Percentiles rank a stretch among this genome's conserved stretches.
Conservation (phyloP, 2,888 invertebrate species). For the Norana najaformis region DNA sequence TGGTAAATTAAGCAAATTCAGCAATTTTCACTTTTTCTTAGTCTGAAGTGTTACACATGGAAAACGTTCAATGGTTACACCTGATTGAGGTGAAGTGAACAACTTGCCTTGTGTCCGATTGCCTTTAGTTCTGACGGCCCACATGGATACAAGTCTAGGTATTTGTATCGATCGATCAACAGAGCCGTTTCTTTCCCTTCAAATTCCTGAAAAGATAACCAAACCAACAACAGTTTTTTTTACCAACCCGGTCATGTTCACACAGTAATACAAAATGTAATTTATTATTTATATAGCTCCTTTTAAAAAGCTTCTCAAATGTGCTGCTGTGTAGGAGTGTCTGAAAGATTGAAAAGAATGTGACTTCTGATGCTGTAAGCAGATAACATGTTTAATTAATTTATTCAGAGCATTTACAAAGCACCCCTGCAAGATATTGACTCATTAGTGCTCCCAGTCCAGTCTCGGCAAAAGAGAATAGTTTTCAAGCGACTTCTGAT, state of each 20-base stretch:
- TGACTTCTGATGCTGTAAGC: no score
- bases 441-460: no score
- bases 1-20: neutral
- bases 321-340: no score
- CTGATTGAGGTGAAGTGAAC: neutral
- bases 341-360: no score
- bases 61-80: neutral
- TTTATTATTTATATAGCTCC: no score
- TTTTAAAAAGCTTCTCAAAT: no score
- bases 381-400: no score
- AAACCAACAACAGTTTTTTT: neutral
- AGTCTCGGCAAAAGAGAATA: no score
- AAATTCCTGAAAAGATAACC: slow-evolving; percentile 40
- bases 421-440: no score
- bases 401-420: no score
- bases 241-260: neutral
- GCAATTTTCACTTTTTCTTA: neutral
- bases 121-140: slow-evolving; percentile 81
- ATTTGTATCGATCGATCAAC: slow-evolving; percentile 89
- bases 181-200: slow-evolving; percentile 91
- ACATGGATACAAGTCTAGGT: slow-evolving; percentile 91
- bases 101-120: slow-evolving; percentile 64
- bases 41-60: neutral
- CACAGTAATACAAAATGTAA: no score
- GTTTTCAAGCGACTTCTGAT: no score